Base-by-base conservation (phyloP, 2,797 vertebrate species). In the Tokudaia tokunoshimensis region DNA sequence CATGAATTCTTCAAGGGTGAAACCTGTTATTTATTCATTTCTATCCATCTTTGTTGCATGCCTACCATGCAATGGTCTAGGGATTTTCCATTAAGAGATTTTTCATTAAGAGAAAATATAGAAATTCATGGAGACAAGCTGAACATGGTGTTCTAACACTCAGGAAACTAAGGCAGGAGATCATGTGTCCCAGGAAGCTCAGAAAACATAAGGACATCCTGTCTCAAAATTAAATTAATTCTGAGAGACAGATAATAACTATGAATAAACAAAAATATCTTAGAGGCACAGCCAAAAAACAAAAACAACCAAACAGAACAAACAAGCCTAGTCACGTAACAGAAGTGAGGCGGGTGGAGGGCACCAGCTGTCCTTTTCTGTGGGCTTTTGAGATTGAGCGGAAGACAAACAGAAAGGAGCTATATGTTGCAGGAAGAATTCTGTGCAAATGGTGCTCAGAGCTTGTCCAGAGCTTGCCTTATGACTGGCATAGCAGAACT, bases 71-170 rank as follows among this genome's bases (percentile, higher is more conserved):
- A 14, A n/a, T 59, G 24, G 5, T 85, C 78, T 88, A 72, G 44
- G 91, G 50, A 95, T 85, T 95, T 93, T 7, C 11, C 34, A 72
- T 2, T 37, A 85, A 94, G 26, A 34, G 89, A 86, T 72, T 72
- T 85, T 7, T 14, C 34, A 59, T 2, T n/a, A 82, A 94, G 31
- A n/a, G 89, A 86, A 24, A 91, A n/a, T 9, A 31, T 14, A n/a
- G 31, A 79, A 26, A 14, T 75, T 90, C 82, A 37, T 26, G 10
- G 22, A 80, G 44, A 79, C 15, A 63, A n/a, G 31, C 41, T 20
- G 37, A 41, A 15, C 20, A 29, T 44, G 17, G 26, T 75, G 70
- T 41, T 84, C 7, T 10, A 50, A 65, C 41, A 78, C 20, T 65
- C 57, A 31, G 67, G 67, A 79, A 14, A 50, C 14, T 50, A 44